Conservation (phyloP, 2,888 invertebrate species). For the Trilocha varians region DNA sequence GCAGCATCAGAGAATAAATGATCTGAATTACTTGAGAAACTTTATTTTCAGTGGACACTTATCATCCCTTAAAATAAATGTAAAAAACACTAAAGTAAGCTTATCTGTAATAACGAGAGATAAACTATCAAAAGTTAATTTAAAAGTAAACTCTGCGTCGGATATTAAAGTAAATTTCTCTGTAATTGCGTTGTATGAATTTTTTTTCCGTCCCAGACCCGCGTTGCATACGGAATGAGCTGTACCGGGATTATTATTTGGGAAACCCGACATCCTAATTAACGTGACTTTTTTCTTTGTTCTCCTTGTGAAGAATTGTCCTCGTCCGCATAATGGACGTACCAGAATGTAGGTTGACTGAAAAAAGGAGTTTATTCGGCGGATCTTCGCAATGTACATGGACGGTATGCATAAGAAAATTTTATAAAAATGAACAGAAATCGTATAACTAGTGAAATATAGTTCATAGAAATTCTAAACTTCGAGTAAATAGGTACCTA, state of each 20-base stretch:
- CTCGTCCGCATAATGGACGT: slow-evolving; percentile 31
- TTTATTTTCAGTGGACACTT: no score
- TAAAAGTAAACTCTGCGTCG: slow-evolving; percentile 31
- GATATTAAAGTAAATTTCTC: slow-evolving; percentile 56
- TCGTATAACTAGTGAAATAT: no score
- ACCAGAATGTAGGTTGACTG: slow-evolving; percentile 16
- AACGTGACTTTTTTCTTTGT: slow-evolving; percentile 55
- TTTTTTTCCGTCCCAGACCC: slow-evolving; percentile 48
- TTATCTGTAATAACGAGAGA: no score
- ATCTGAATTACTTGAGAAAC: no score
- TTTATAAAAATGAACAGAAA: no score
- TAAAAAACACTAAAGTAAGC: no score
- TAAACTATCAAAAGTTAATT: no score
- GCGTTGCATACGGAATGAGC: slow-evolving; percentile 60
- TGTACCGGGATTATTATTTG: slow-evolving; percentile 61
- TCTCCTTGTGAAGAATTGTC: slow-evolving; percentile 35
- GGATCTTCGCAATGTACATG: not conserved
- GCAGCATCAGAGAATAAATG: no score
- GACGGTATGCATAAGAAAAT: not conserved
- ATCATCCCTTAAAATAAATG: no score
- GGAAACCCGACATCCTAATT: slow-evolving; percentile 64
- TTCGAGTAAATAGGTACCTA: no score
- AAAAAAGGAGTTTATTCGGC: slow-evolving; percentile 22
- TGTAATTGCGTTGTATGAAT: slow-evolving; percentile 62
- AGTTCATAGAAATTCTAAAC: no score